Conservation (phyloP, 1,140 invertebrate genomes). For the Delia radicum region DNA sequence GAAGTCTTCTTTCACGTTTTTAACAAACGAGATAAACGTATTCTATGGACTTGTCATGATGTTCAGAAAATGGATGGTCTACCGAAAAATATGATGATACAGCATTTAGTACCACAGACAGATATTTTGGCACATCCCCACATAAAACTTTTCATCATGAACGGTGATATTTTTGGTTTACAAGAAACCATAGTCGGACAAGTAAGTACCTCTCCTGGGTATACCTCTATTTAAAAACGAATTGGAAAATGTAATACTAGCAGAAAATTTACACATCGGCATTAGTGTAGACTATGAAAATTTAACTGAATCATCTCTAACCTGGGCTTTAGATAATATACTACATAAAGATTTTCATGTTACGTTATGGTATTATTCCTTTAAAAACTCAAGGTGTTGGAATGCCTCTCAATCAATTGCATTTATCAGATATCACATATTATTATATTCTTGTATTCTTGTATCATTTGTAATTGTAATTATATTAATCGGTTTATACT, state of each 20-base stretch:
- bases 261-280: slow-evolving; percentile 39
- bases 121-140: slow-evolving; percentile 60
- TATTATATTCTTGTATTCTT: slow-evolving; percentile 40
- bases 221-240: slow-evolving; percentile 58
- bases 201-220: slow-evolving; percentile 60
- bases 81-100: slow-evolving; percentile 57
- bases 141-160: slow-evolving; percentile 58
- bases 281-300: slow-evolving; percentile 39
- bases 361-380: slow-evolving; percentile 58
- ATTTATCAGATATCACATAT: slow-evolving; percentile 45
- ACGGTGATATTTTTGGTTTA: slow-evolving; percentile 60
- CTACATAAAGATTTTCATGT: slow-evolving; percentile 37
- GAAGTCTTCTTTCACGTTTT: slow-evolving; percentile 54
- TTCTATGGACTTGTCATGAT: slow-evolving; percentile 61
- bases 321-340: slow-evolving; percentile 44
- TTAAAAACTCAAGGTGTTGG: slow-evolving; percentile 40
- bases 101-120: slow-evolving; percentile 61
- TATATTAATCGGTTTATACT: slow-evolving; percentile 27
- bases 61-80: slow-evolving; percentile 42
- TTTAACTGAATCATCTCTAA: slow-evolving; percentile 38
- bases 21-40: slow-evolving; percentile 55
- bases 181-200: slow-evolving; percentile 59
- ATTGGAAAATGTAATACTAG: slow-evolving; percentile 51
- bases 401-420: slow-evolving; percentile 40
- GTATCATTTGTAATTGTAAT: slow-evolving; percentile 27